A percentile compares a stretch with the other conserved stretches of the same genome.
phyloP scores from a whole-genome alignment of 2,888 invertebrate species.

The Galerucella pusilla region DNA sequence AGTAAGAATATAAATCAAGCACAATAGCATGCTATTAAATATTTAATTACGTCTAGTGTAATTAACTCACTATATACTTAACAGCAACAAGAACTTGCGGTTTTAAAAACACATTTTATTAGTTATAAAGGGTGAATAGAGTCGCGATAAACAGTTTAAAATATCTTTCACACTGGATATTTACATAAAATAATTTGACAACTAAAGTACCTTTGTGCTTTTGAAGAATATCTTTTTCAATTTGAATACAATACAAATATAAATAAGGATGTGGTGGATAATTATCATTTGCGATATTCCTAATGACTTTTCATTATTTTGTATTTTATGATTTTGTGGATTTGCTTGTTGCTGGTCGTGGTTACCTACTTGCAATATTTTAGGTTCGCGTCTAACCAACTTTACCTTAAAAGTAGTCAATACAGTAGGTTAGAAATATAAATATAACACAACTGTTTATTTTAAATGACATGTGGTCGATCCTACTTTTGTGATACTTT shows the following conservation, averaged over 20 bases:
- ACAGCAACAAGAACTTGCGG: background rate
- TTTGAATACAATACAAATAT: background rate
- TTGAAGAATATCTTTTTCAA: background rate
- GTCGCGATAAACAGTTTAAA: background rate
- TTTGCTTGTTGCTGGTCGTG: background rate
- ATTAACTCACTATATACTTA: background rate
- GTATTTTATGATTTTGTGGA: background rate
- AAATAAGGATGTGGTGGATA: slow-evolving; percentile 5
- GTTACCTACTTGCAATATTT: slow-evolving; percentile 6
- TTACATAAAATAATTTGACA: too few relatives aligned
- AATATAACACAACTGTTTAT: background rate
- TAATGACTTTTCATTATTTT: background rate
- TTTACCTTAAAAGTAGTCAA: background rate
- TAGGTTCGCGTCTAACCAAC: background rate
- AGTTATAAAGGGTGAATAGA: background rate
- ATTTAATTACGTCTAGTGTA: slow-evolving; percentile 1
- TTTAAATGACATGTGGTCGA: background rate
- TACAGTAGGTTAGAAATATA: background rate
- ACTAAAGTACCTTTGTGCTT: background rate
- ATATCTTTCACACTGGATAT: background rate
- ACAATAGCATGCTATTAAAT: slow-evolving; percentile 1
- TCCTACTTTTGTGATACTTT: background rate
- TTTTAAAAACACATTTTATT: background rate
- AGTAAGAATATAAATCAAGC: background rate
- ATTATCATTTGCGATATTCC: background rate